Conservation (phyloP, 2,113 vertebrate genomes). For the Piprites chloris region DNA sequence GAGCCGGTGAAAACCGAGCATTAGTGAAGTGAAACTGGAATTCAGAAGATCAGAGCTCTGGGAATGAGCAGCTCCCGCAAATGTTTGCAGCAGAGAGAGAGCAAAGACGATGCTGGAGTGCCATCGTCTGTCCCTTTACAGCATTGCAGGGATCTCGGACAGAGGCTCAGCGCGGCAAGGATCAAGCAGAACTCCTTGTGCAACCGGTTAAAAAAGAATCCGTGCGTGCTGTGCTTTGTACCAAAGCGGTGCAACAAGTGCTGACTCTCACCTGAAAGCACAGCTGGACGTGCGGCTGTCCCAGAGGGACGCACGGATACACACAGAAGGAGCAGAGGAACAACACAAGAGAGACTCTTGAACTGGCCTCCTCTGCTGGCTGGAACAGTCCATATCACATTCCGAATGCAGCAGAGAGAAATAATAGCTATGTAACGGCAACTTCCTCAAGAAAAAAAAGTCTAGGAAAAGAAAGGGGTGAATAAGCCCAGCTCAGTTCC, state of each 20-base stretch:
- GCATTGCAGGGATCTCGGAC: neutral
- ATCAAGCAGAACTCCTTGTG: accelerated
- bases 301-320: neutral
- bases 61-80: neutral
- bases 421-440: neutral
- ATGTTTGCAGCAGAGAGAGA: accelerated
- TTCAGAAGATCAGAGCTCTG: neutral
- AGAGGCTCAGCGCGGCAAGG: accelerated
- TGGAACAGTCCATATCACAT: accelerated
- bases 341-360: neutral
- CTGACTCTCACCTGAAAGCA: neutral
- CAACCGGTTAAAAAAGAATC: accelerated
- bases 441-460: accelerated
- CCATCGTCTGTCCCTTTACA: neutral
- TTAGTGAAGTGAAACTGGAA: neutral
- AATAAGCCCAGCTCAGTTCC: neutral
- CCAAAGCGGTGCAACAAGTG: neutral
- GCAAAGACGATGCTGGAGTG: neutral
- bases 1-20: neutral
- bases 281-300: neutral
- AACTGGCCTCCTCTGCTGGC: neutral
- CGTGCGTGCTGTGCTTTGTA: accelerated
- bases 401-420: neutral
- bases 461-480: neutral
- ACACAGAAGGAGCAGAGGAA: neutral